phyloP scores from a whole-genome alignment of 2,888 invertebrate genomes.

The Nudaria mundana region DNA sequence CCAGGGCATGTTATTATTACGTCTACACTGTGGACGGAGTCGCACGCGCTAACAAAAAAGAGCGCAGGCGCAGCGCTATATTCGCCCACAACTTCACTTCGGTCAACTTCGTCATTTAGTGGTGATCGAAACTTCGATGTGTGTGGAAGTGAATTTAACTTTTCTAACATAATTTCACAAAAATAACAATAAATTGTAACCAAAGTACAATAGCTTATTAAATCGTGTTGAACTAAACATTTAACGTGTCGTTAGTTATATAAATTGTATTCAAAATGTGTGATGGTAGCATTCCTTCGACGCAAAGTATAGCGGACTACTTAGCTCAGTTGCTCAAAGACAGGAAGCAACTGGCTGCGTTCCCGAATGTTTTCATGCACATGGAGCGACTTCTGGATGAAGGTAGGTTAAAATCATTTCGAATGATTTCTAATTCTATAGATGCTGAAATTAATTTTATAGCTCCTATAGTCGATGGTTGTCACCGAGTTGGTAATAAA shows the following conservation, averaged over 20 bases:
- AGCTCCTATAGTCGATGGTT: slow-evolving; percentile 56
- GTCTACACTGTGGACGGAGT: slow-evolving; percentile 72
- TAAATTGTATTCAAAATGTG: slow-evolving; percentile 75
- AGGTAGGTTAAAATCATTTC: slow-evolving; percentile 85
- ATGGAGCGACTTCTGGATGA: slow-evolving; percentile 99
- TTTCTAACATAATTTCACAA: slow-evolving; percentile 78
- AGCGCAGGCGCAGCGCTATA: slow-evolving; percentile 76
- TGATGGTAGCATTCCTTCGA: slow-evolving; percentile 85
- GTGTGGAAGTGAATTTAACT: slow-evolving; percentile 80
- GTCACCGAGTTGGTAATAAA: slow-evolving; percentile 70
- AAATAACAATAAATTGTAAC: slow-evolving; percentile 77
- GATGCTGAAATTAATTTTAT: slow-evolving; percentile 38
- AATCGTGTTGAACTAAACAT: slow-evolving; percentile 69
- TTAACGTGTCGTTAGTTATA: slow-evolving; percentile 70
- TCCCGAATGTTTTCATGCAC: slow-evolving; percentile 99
- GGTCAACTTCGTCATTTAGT: slow-evolving; percentile 78
- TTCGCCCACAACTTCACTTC: slow-evolving; percentile 80
- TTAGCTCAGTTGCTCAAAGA: slow-evolving; percentile 99
- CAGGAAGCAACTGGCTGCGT: slow-evolving; percentile 99
- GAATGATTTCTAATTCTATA: slow-evolving; percentile 53
- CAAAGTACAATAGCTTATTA: slow-evolving; percentile 71
- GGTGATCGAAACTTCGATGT: slow-evolving; percentile 77
- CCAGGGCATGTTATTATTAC: slow-evolving; percentile 64
- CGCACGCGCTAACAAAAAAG: slow-evolving; percentile 78
- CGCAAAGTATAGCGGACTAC: slow-evolving; percentile 99